Evolutionary conservation across 2,113 vertebrate genomes (phyloP).

Genomic region (Hippocampus abdominalis): DNA sequence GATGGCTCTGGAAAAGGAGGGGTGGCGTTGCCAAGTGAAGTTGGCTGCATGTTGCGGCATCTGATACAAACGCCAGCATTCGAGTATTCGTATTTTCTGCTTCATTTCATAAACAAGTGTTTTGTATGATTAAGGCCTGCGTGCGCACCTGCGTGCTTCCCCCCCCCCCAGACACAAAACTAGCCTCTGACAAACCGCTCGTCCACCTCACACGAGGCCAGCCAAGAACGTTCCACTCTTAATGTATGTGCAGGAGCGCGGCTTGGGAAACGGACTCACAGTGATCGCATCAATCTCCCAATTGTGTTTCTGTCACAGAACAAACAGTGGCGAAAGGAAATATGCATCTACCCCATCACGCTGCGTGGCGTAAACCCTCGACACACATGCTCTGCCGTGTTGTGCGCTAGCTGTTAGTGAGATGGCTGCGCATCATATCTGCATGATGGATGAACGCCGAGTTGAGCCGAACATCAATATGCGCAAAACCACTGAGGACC

Average conservation of each 20-base stretch:
- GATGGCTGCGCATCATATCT: conserved; percentile 37
- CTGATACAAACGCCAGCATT: conserved; percentile 49
- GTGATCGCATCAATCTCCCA: conserved; percentile 39
- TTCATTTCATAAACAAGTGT: conserved; percentile 55
- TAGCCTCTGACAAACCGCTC: conserved; percentile 38
- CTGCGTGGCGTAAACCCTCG: conserved; percentile 28
- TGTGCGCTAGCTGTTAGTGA: conserved; percentile 26
- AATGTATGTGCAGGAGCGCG: conserved; percentile 40
- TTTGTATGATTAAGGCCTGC: conserved; percentile 41
- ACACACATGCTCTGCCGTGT: conserved; percentile 32
- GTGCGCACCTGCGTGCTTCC: conserved; percentile 39
- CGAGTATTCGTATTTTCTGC: conserved; percentile 47
- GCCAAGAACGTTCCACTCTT: conserved; percentile 35
- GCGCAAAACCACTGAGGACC: conserved; percentile 30
- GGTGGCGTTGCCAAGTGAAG: conserved; percentile 53
- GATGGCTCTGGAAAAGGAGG: conserved; percentile 57
- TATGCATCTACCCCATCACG: conserved; percentile 28
- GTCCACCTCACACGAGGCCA: conserved; percentile 30
- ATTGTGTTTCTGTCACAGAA: conserved; percentile 46
- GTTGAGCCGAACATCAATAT: conserved; percentile 42
- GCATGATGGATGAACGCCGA: conserved; percentile 44
- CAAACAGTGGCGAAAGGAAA: conserved; percentile 44
- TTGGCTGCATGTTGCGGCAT: conserved; percentile 47
- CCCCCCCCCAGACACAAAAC: conserved; percentile 44
- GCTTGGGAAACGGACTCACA: conserved; percentile 22